Evolutionary conservation across 1,140 invertebrate genomes (phyloP).

Genomic region (Eulimnadia texana): DNA sequence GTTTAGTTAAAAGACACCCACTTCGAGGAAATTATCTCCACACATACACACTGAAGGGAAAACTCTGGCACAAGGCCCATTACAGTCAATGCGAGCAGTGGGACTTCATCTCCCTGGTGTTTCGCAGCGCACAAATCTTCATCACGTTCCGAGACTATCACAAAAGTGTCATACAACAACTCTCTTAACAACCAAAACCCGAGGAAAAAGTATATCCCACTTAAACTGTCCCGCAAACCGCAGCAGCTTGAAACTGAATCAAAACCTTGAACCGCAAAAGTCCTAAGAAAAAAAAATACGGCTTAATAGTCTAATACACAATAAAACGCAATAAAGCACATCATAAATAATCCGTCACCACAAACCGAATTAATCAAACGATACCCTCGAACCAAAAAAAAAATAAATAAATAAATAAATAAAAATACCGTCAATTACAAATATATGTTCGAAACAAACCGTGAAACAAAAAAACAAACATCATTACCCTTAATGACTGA

Average conservation of each 20-base stretch:
- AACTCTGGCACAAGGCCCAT: not conserved
- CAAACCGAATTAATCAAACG: not conserved
- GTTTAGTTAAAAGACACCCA: not conserved
- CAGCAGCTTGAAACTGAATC: no score
- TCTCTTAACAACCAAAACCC: not conserved
- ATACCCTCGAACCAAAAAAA: not conserved
- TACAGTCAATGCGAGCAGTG: not conserved
- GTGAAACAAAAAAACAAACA: not conserved
- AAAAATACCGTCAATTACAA: not conserved
- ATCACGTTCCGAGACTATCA: not conserved
- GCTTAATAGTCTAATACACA: no score
- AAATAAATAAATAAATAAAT: not conserved
- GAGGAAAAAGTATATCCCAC: not conserved
- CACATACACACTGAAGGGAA: not conserved
- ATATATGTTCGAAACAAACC: no score
- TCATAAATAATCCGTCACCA: not conserved
- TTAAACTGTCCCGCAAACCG: not conserved
- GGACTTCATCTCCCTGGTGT: not conserved
- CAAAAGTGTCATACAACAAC: no score
- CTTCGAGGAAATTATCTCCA: not conserved
- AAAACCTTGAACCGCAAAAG: no score
- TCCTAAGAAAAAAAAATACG: no score
- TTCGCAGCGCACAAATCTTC: not conserved
- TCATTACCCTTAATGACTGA: not conserved
- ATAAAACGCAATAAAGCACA: no score